Conservation (phyloP, 2,888 invertebrate genomes). For the Orthonevra nobilis region DNA sequence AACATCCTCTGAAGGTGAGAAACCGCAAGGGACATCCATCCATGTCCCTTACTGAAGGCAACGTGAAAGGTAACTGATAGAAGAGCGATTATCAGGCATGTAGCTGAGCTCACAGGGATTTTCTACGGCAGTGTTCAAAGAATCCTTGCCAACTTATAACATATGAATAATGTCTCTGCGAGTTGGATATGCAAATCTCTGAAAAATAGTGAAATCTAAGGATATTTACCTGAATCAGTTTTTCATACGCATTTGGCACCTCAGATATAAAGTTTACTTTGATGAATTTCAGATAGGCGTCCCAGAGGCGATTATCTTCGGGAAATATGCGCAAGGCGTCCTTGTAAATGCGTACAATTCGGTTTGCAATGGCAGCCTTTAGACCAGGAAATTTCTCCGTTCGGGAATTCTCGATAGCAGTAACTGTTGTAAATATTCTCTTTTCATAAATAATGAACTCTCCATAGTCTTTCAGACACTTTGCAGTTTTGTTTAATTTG, state of each 20-base stretch:
- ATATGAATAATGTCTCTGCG: no score
- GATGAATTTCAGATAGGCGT: slow-evolving; percentile 90
- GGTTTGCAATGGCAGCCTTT: slow-evolving; percentile 85
- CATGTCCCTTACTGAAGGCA: no score
- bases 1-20: no score
- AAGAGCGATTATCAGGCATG: no score
- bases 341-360: slow-evolving; percentile 88
- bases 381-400: slow-evolving; percentile 83
- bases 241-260: slow-evolving; percentile 82
- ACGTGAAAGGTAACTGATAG: no score
- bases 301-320: slow-evolving; percentile 87
- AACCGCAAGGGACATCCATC: no score
- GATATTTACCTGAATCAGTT: slow-evolving; percentile 83
- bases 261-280: slow-evolving; percentile 83
- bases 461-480: slow-evolving; percentile 74
- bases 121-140: no score
- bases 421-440: slow-evolving; percentile 74
- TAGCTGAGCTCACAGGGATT: no score
- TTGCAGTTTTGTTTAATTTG: slow-evolving; percentile 75
- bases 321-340: slow-evolving; percentile 86
- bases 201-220: not conserved
- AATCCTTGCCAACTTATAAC: no score
- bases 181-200: no score
- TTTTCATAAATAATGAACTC: slow-evolving; percentile 78
- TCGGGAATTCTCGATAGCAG: slow-evolving; percentile 83